These are phyloP conservation scores for Camelus dromedarius DNA, from an alignment of 2,113 vertebrate genomes.

Conservation along the genomic window DNA sequence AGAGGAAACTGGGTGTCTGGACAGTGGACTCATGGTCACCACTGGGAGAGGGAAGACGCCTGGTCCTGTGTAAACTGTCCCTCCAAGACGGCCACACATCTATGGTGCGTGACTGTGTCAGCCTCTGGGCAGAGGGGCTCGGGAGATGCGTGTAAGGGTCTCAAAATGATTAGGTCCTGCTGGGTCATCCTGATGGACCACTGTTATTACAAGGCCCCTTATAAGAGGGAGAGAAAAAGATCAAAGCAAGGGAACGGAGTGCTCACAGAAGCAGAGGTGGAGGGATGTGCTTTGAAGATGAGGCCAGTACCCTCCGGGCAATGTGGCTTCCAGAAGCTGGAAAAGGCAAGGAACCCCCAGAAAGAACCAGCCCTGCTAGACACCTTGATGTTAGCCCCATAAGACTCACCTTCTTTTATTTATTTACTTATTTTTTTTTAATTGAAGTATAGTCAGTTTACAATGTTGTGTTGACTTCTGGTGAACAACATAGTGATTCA, in stretches of 20 bases:
- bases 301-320: not conserved
- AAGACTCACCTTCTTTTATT: too few relatives aligned
- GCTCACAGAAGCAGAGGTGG: not conserved
- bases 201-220: not conserved
- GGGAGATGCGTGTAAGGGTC: too few relatives aligned
- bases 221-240: not conserved
- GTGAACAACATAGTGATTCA: too few relatives aligned
- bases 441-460: too few relatives aligned
- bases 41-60: too few relatives aligned
- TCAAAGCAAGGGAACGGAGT: not conserved
- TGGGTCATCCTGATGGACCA: too few relatives aligned
- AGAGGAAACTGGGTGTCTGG: not conserved
- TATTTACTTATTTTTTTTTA: too few relatives aligned
- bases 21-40: fast-evolving
- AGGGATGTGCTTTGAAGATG: not conserved
- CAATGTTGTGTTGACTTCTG: too few relatives aligned
- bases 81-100: not conserved
- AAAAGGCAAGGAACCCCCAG: too few relatives aligned
- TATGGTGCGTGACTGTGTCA: not conserved
- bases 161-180: not conserved
- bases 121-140: too few relatives aligned
- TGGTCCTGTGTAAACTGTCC: not conserved
- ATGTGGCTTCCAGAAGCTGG: not conserved
- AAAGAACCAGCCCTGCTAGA: not conserved
- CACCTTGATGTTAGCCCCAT: not conserved